Percentiles rank a stretch among this genome's conserved stretches.
Evolutionary conservation across 2,113 vertebrate genomes (phyloP).

Genomic region (Pao palembangensis): DNA sequence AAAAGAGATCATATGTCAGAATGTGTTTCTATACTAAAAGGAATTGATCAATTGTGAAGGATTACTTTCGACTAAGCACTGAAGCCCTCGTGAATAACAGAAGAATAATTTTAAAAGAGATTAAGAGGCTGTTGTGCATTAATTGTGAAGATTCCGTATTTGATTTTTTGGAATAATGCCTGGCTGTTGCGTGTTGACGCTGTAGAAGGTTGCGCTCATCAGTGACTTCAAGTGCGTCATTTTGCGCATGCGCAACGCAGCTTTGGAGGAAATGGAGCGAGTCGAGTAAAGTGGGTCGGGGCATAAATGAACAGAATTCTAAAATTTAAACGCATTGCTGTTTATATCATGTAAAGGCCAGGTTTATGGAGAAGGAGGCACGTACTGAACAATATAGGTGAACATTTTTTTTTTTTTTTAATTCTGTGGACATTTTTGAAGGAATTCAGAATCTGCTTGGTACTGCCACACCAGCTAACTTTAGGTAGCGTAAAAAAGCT

Average conservation of each 20-base stretch:
- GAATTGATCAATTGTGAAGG: background rate
- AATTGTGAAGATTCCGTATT: too few species aligned
- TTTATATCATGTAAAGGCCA: too few species aligned
- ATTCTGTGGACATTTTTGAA: too few species aligned
- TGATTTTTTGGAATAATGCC: too few species aligned
- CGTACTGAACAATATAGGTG: too few species aligned
- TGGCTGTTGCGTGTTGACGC: too few species aligned
- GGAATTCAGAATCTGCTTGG: too few species aligned
- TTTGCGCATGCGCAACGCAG: slow-evolving; percentile 56
- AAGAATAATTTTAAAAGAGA: background rate
- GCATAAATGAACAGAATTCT: slow-evolving; percentile 2
- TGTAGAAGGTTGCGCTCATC: too few species aligned
- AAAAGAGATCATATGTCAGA: background rate
- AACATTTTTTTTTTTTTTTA: too few species aligned
- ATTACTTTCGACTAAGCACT: too few species aligned
- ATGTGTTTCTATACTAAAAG: background rate
- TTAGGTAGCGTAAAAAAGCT: background rate
- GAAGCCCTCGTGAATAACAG: too few species aligned
- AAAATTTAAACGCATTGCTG: background rate
- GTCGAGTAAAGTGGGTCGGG: slow-evolving; percentile 21
- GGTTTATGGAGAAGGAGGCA: too few species aligned
- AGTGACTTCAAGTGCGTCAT: background rate
- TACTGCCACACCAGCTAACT: background rate
- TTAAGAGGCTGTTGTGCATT: background rate
- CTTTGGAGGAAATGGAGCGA: slow-evolving; percentile 16